phyloP scores from a whole-genome alignment of 2,113 vertebrate genomes.

The Hyperoodon ampullatus region DNA sequence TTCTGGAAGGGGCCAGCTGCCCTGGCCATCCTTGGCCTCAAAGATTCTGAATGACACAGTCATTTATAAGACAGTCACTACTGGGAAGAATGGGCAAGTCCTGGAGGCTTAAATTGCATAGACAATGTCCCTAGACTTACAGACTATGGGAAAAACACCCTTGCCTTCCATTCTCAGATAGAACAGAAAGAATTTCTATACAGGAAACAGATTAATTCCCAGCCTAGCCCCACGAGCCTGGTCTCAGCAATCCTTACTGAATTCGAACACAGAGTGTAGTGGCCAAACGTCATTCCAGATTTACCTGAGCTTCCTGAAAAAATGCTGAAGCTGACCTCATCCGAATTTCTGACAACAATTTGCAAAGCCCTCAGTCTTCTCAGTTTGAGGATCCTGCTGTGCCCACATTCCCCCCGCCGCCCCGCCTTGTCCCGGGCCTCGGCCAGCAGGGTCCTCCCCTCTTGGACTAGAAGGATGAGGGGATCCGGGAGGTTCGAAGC shows the following conservation, averaged over 20 bases:
- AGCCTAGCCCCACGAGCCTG: accelerated
- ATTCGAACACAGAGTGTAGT: background rate
- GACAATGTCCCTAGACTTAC: background rate
- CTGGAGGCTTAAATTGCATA: no score
- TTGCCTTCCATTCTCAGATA: background rate
- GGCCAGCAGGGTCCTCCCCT: no score
- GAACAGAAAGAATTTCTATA: background rate
- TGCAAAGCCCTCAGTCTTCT: background rate
- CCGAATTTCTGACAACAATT: background rate
- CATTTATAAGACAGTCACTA: background rate
- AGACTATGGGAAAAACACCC: background rate
- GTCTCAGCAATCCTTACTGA: accelerated
- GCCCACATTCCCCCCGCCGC: accelerated
- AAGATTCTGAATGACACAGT: background rate
- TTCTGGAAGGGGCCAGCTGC: background rate
- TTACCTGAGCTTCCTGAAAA: background rate
- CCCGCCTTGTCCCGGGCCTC: accelerated
- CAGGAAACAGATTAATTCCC: background rate
- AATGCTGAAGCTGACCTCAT: accelerated
- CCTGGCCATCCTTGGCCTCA: background rate
- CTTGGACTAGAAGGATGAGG: background rate
- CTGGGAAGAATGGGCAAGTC: background rate
- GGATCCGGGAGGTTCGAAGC: background rate
- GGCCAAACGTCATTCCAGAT: background rate
- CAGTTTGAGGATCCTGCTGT: accelerated